Percentiles rank a stretch among this genome's conserved stretches.
These are phyloP conservation scores for Drosophila subobscura DNA, from an alignment of 1,140 invertebrate genomes.

Conservation along the genomic window DNA sequence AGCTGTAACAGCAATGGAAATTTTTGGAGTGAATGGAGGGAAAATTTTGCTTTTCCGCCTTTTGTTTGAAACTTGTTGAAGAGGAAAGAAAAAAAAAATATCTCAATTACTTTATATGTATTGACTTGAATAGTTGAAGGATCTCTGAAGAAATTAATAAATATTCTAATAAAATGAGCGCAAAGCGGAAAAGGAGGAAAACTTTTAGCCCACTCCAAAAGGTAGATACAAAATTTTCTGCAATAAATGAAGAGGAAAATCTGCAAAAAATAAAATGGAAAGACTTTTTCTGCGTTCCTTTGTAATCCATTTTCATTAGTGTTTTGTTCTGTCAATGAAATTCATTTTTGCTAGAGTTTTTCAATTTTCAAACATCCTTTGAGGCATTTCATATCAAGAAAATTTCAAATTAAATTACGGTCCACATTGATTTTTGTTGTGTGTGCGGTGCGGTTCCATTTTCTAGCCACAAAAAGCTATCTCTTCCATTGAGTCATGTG, in stretches of 20 bases:
- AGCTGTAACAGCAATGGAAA: slow-evolving; percentile 34
- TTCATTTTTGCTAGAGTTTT: slow-evolving; percentile 4
- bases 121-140: slow-evolving; percentile 31
- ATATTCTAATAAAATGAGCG: slow-evolving; percentile 25
- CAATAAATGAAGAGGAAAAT: slow-evolving; percentile 18
- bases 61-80: slow-evolving; percentile 31
- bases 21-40: slow-evolving; percentile 22
- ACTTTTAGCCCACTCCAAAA: slow-evolving; percentile 18
- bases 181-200: not conserved
- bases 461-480: too few species aligned
- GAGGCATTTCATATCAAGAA: slow-evolving; percentile 12
- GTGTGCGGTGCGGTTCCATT: too few species aligned
- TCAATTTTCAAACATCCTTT: slow-evolving; percentile 10
- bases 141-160: slow-evolving; percentile 33
- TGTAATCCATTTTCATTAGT: slow-evolving; percentile 17
- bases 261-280: slow-evolving; percentile 12
- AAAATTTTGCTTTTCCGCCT: slow-evolving; percentile 21
- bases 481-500: too few species aligned
- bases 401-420: slow-evolving; percentile 45
- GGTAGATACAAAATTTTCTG: slow-evolving; percentile 19
- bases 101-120: slow-evolving; percentile 28
- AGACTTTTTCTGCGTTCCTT: not conserved
- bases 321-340: slow-evolving; percentile 6
- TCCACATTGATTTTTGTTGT: slow-evolving; percentile 19
- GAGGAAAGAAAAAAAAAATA: slow-evolving; percentile 9